Base-by-base conservation (phyloP, 2,888 invertebrate species). In the Adela reaumurella region DNA sequence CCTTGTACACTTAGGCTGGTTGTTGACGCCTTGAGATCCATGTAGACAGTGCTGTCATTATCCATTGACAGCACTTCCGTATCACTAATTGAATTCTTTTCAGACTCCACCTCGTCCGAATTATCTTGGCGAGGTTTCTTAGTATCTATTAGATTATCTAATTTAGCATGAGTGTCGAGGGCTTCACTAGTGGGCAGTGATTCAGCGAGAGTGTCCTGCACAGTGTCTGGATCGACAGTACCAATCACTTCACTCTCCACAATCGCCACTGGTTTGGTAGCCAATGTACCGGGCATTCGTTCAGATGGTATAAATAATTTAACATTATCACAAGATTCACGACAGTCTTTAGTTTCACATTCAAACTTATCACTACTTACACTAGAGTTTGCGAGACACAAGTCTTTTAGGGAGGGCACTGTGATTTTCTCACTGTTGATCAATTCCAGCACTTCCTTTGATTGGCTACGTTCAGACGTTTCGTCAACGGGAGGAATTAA, bases 361-460 rank as follows among this genome's bases (percentile, higher is more conserved):
- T 66, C 65, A 59, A 35, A 3, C n/a, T 62, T 62, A 65, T 68
- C 68, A 68, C 68, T 71, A 64, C 66, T 66, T 58, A 58, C 53
- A 45, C 46, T 53, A 65, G 65, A 47, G 42, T 50, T 51, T 17
- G 49, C 51, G 59, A 68, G 67, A 68, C 73, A 72, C 59, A 74
- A 64, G 60, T 74, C 70, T 60, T 67, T 73, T 57, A 74, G 63
- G 58, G 65, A 67, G 56, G 72, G 71, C 64, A 74, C 60, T 62
- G n/a, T n/a, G 70, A 67, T 63, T 67, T 65, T 58, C 55, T 59
- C 58, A 59, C 58, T 58, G 53, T 59, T 55, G 53, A 41, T 54
- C 49, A 47, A 55, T 50, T 56, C 58, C 50, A 56, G 56, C 59
- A 59, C 60, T 58, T 53, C 58, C 56, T 60, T 61, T 50, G 51